Base-by-base conservation (phyloP, 2,888 invertebrate species). In the Cenopis cana region DNA sequence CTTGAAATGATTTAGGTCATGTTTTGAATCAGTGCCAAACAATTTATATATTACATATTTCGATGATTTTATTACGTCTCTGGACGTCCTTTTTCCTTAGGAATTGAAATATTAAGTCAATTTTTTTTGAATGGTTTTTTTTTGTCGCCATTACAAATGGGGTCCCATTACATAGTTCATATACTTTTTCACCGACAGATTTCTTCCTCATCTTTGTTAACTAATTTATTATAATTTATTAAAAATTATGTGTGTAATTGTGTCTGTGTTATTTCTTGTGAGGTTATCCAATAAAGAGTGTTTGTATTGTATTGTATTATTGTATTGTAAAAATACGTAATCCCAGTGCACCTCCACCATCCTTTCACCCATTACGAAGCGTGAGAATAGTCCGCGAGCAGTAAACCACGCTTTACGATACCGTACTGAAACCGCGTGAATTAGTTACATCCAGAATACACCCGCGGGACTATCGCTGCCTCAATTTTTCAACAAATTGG, bases 351-450 rank as follows among this genome's bases (percentile, higher is more conserved):
- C 38, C n/a, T 14, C 46, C 9, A 3, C 1, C 65, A 14, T n/a
- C 0, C 41, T 18, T 46, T 59, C 46, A 56, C 17, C 65, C 65
- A 70, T 70, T 70, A 70, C 54, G 18, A 70, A 52, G 59, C 70
- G 59, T 69, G 57, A 54, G 65, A 54, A 66, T 54, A 49, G 65
- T 52, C 65, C 29, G 69, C 59, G 54, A 33, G 46, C 65, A 52
- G 65, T 70, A 70, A 70, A 70, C 70, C 65, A 66, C 65, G 70
- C n/a, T 70, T 70, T 70, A 70, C 70, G 70, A 70, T 70, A 70
- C 65, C 52, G 65, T 59, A 60, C 65, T 69, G 60, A 70, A 70
- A 66, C 69, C 60, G 59, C 70, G 70, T 70, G 60, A 70, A 70
- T 70, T 70, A 70, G 46, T 70, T 70, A 66, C 70, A 46, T 55